These are phyloP conservation scores for Microcebus griseorufus DNA, from an alignment of 2,113 vertebrate species.

Conservation along the genomic window DNA sequence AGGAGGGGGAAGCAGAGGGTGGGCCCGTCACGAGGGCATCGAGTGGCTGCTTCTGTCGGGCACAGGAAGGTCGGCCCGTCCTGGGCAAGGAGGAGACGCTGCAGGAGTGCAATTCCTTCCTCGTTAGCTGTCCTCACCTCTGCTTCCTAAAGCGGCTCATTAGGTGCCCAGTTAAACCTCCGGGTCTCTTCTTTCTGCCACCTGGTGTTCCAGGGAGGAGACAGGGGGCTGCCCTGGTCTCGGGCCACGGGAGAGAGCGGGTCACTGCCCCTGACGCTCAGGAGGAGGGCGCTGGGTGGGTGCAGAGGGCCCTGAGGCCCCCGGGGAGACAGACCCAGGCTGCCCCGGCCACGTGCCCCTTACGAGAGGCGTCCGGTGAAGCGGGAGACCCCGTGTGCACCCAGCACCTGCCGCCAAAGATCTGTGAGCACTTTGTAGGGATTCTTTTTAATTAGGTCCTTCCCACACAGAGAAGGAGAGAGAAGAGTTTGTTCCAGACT, in stretches of 20 bases:
- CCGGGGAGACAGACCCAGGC: not conserved
- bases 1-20: not conserved
- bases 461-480: slow-evolving; percentile 30
- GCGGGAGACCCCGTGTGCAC: not conserved
- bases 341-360: not conserved
- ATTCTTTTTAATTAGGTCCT: slow-evolving; percentile 45
- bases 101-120: not conserved
- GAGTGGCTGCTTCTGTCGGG: not conserved
- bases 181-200: not conserved
- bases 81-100: not conserved
- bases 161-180: not conserved
- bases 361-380: not conserved
- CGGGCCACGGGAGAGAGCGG: not conserved
- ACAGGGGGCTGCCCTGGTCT: not conserved
- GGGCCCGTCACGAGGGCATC: not conserved
- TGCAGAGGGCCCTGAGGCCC: not conserved
- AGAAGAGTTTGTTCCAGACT: not conserved
- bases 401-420: not conserved
- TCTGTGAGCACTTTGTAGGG: not conserved
- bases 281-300: accelerated
- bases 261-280: accelerated
- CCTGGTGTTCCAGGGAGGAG: not conserved
- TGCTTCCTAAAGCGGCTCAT: not conserved
- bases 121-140: not conserved
- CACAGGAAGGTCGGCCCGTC: not conserved